phyloP scores from a whole-genome alignment of 2,888 invertebrate species.

The Archips crataeganus region DNA sequence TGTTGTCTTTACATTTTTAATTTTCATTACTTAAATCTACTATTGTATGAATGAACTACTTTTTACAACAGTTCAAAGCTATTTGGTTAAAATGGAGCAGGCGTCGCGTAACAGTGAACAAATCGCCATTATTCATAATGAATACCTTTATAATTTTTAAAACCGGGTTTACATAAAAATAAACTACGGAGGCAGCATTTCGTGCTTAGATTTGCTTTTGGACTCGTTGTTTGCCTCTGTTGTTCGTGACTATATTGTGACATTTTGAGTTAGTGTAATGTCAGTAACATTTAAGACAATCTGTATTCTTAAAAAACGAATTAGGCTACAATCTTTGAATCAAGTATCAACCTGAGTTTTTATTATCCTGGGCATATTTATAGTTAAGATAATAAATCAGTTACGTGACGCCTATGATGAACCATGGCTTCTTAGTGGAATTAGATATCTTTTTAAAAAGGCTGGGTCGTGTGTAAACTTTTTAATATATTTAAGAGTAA shows the following conservation, averaged over 20 bases:
- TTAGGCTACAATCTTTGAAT: too few relatives aligned
- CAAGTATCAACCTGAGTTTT: background rate
- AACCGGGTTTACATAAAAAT: too few relatives aligned
- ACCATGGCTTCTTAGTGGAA: constrained; percentile 45
- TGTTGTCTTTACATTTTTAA: constrained; percentile 46
- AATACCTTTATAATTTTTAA: too few relatives aligned
- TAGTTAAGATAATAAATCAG: background rate
- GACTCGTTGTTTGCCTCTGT: background rate
- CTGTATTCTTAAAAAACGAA: too few relatives aligned
- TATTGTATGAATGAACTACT: constrained; percentile 21
- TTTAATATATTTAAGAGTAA: constrained; percentile 46
- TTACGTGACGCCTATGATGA: constrained; percentile 27
- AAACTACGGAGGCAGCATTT: too few relatives aligned
- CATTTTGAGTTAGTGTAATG: too few relatives aligned
- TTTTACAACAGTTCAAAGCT: constrained; percentile 36
- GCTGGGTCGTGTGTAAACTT: constrained; percentile 75
- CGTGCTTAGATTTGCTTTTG: too few relatives aligned
- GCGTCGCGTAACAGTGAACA: background rate
- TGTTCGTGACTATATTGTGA: too few relatives aligned
- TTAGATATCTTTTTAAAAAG: constrained; percentile 53
- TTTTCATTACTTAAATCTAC: constrained; percentile 33
- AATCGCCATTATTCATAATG: too few relatives aligned
- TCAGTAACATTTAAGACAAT: background rate
- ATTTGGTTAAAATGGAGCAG: background rate
- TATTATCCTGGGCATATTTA: background rate